Evolutionary conservation across 2,888 invertebrate species (phyloP), one percentile per base, ranked within the genome.

Genomic region (Teleiodes luculella): DNA sequence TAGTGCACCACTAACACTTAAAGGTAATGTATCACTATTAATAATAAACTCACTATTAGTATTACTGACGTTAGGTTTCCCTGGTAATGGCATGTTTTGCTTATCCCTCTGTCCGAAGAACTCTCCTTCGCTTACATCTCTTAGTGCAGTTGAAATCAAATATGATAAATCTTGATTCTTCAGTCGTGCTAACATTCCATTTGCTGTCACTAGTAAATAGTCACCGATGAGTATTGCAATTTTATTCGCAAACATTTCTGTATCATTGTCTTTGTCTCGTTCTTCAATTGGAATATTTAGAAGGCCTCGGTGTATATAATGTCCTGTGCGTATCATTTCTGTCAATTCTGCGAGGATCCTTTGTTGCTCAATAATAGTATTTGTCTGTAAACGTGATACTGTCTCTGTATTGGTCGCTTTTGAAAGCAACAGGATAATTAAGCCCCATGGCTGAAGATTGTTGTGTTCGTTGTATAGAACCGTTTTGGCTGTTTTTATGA

Each of bases 241-340:
- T 89, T 96, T 97, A 76, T 97, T 97, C 0, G 96, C 96, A 78
- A 95, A 95, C 72, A 94, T 92, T 86, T 96, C 93, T 55, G 95
- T 94, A 46, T 93, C 92, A 28, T 89, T 86, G 51, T 91, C 91
- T 18, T 88, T 82, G 11, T 86, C 74, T 62, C 91, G 82, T 35
- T 91, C 82, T 64, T 91, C 90, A 1, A 70, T 53, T 0, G 83
- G 75, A 61, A 88, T 78, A 60, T 90, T 90, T n/a, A 90, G 64
- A 5, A 90, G 58, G 1, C 90, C 94, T 78, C 93, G 91, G 77
- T 97, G 97, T 10, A 97, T 93, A 41, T 96, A 91, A 72, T 95
- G 94, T 52, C 96, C 95, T 0, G 96, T 96, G 61, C 96, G 91
- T 57, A 97, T 96, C 95, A 97, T 95, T 88, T 97, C 97, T 0